phyloP scores from a whole-genome alignment of 1,140 invertebrate species.

The Cataglyphis hispanica region DNA sequence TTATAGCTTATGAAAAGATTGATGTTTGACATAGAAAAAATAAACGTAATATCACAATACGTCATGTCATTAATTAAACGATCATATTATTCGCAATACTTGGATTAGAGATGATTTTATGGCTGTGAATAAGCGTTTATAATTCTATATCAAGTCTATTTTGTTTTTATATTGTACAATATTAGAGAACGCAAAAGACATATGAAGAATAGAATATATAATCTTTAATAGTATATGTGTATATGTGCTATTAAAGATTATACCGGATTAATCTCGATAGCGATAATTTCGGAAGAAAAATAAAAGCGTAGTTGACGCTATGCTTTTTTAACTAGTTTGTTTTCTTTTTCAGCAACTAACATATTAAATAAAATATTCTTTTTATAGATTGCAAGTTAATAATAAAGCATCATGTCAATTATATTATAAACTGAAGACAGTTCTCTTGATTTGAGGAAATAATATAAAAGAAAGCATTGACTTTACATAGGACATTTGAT shows the following conservation, averaged over 20 bases:
- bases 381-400: neutral
- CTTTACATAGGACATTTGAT: neutral
- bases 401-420: slow-evolving; percentile 4
- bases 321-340: neutral
- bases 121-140: neutral
- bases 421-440: slow-evolving; percentile 27
- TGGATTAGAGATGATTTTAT: neutral
- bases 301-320: slow-evolving; percentile 1
- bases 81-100: neutral
- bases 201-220: neutral
- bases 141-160: slow-evolving; percentile 1
- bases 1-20: slow-evolving; percentile 9
- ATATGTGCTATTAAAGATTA: neutral
- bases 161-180: slow-evolving; percentile 8
- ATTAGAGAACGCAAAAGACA: neutral
- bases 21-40: slow-evolving; percentile 14
- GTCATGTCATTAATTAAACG: neutral
- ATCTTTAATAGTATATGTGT: neutral
- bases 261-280: slow-evolving; percentile 12
- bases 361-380: neutral
- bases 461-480: slow-evolving; percentile 6
- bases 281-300: slow-evolving; percentile 35
- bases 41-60: slow-evolving; percentile 21
- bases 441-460: neutral
- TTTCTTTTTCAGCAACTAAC: neutral